These are phyloP conservation scores for Acromyrmex charruanus DNA, from an alignment of 1,140 invertebrate genomes.

Conservation along the genomic window DNA sequence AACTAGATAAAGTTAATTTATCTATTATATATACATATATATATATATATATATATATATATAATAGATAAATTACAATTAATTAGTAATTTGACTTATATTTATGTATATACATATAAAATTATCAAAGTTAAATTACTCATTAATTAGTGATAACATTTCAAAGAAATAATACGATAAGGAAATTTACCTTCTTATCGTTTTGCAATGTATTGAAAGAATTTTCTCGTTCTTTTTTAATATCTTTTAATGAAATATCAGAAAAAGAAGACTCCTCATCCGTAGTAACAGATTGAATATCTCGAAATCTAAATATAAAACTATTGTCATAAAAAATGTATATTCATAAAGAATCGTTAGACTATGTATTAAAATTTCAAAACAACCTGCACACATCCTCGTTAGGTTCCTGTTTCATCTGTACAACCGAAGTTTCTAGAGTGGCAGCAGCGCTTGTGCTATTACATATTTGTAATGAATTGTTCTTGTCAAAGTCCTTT, in stretches of 20 bases:
- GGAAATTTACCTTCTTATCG: conserved; percentile 25
- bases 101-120: neutral
- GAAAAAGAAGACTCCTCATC: neutral
- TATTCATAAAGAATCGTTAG: neutral
- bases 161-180: neutral
- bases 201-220: neutral
- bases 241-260: neutral
- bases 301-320: conserved; percentile 40
- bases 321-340: neutral
- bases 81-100: too few species aligned
- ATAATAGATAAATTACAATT: too few species aligned
- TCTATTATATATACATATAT: too few species aligned
- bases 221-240: neutral
- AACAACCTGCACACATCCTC: neutral
- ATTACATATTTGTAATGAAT: neutral
- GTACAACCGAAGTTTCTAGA: neutral
- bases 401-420: neutral
- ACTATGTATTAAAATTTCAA: neutral
- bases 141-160: neutral
- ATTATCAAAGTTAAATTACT: neutral
- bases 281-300: neutral
- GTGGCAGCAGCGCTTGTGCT: neutral
- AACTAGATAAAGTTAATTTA: neutral
- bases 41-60: neutral
- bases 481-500: neutral